Percentiles rank a stretch among this genome's conserved stretches.
Conservation (phyloP, 2,888 invertebrate genomes). For the Cheilosia scutellata region DNA sequence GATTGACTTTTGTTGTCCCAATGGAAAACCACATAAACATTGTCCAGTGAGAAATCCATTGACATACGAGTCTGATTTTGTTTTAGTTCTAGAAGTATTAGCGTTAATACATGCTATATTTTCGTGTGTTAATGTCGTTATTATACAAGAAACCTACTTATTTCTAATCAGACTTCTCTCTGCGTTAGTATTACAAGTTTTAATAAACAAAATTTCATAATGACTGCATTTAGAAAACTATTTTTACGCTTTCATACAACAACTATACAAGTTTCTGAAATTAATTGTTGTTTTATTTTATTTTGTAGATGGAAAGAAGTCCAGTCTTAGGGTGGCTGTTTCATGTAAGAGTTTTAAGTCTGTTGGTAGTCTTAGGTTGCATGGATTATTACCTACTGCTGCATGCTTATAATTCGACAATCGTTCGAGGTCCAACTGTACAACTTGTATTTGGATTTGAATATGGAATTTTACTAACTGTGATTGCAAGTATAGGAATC, state of each 20-base stretch:
- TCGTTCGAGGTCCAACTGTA: slow-evolving; percentile 97
- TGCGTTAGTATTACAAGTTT: too few species aligned
- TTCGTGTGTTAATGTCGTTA: too few species aligned
- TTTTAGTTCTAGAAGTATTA: too few species aligned
- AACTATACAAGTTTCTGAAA: neutral
- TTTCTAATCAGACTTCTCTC: too few species aligned
- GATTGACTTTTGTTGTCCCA: too few species aligned
- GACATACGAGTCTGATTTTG: too few species aligned
- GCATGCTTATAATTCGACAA: slow-evolving; percentile 96
- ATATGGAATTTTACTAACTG: slow-evolving; percentile 97
- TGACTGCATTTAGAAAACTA: neutral
- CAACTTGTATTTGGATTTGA: slow-evolving; percentile 99
- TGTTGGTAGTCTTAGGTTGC: slow-evolving; percentile 91
- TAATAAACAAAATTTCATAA: too few species aligned
- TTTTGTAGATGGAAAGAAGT: slow-evolving; percentile 97
- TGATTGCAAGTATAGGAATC: slow-evolving; percentile 95
- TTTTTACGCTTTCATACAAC: neutral
- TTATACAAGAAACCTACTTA: too few species aligned
- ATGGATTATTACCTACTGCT: slow-evolving; percentile 95
- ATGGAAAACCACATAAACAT: too few species aligned
- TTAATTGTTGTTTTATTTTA: neutral
- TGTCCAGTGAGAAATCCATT: too few species aligned
- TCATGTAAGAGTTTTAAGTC: slow-evolving; percentile 94
- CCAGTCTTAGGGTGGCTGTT: slow-evolving; percentile 98
- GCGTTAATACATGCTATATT: too few species aligned